Percentiles rank a stretch among this genome's conserved stretches.
These are phyloP conservation scores for Pogonomyrmex barbatus DNA, from an alignment of 1,140 invertebrate genomes.

Conservation along the genomic window DNA sequence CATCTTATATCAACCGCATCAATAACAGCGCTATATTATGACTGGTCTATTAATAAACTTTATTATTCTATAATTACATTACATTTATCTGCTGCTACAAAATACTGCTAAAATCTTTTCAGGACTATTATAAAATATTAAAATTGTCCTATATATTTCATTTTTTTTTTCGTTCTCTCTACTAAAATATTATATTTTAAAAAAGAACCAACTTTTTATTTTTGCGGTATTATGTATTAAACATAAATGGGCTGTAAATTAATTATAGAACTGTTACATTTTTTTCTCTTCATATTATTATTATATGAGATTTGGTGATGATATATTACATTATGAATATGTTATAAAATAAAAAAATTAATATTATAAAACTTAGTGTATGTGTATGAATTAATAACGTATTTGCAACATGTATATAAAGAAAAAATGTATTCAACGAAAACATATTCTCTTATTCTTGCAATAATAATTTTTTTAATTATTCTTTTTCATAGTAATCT, in stretches of 20 bases:
- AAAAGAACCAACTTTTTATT: neutral
- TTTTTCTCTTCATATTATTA: neutral
- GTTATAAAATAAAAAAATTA: neutral
- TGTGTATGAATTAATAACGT: neutral
- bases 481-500: slow-evolving; percentile 14
- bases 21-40: neutral
- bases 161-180: neutral
- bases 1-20: neutral
- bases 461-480: slow-evolving; percentile 1
- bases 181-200: neutral
- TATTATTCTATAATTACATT: slow-evolving; percentile 10
- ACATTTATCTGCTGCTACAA: neutral
- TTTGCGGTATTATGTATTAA: neutral
- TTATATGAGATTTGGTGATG: neutral
- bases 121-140: neutral
- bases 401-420: neutral
- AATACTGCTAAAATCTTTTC: neutral
- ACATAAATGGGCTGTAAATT: neutral
- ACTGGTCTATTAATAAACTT: neutral
- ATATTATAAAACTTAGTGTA: neutral
- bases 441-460: neutral
- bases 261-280: neutral
- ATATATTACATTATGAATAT: neutral
- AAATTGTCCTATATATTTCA: neutral
- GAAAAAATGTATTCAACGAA: neutral